phyloP scores from a whole-genome alignment of 2,888 invertebrate species.

The Drepanosiphum platanoidis region DNA sequence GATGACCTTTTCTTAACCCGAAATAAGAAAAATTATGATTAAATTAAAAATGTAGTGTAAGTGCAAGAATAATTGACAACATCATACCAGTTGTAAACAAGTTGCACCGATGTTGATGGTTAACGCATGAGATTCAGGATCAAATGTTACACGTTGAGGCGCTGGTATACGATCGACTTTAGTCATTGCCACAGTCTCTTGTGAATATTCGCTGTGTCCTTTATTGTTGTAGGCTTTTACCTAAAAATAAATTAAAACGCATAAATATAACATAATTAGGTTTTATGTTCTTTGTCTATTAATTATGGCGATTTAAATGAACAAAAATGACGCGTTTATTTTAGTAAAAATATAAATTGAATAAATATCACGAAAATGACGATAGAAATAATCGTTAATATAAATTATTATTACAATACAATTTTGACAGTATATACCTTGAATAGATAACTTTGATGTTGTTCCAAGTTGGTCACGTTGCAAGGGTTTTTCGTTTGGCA shows the following conservation, averaged over 20 bases:
- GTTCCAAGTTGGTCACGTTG: constrained; percentile 85
- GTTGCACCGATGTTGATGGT: constrained; percentile 84
- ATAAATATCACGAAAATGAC: no score
- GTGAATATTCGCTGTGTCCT: constrained; percentile 87
- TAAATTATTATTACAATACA: no score
- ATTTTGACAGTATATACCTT: constrained; percentile 72
- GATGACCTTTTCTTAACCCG: background rate
- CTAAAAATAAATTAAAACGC: constrained; percentile 67
- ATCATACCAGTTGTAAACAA: constrained; percentile 76
- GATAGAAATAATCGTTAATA: no score
- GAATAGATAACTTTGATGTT: constrained; percentile 86
- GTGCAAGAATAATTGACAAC: background rate
- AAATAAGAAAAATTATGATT: background rate
- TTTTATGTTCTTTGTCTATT: no score
- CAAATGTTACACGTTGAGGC: constrained; percentile 83
- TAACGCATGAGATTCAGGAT: constrained; percentile 79
- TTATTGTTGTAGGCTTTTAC: constrained; percentile 88
- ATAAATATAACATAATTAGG: constrained; percentile 12
- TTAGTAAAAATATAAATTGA: no score
- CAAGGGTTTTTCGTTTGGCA: constrained; percentile 88
- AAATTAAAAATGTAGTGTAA: background rate
- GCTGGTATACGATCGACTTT: constrained; percentile 85
- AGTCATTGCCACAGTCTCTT: constrained; percentile 83
- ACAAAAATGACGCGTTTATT: no score
- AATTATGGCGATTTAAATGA: no score